Evolutionary conservation across 2,888 invertebrate species (phyloP), one percentile per base, ranked within the genome.

Genomic region (Leucozona laternaria): DNA sequence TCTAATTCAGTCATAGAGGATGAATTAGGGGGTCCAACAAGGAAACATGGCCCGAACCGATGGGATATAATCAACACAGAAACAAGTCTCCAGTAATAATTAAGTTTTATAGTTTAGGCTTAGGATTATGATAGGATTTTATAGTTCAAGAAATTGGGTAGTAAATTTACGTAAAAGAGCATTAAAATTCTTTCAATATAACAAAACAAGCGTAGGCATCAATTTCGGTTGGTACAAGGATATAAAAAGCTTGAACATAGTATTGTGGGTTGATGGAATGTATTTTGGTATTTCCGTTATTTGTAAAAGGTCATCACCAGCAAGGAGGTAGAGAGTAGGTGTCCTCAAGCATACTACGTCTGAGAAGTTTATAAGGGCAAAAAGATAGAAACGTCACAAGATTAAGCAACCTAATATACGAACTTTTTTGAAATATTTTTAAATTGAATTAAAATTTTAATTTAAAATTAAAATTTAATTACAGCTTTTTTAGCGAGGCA

Each of bases 161-260:
- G 3, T 40, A 22, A 60, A 60, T 22, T 60, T 40, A 40, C 40
- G 37, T 60, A 40, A 40, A 40, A 60, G 40, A 40, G 8, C 22
- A 57, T 57, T 17, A 31, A 53, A 25, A 25, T 25, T 22, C 2
- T 25, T 17, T 34, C 17, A 11, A 31, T 4, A 28, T n/a, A n/a
- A n/a, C n/a, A 7, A 50, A 22, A 50, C 50, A 5, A 50, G 22
- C 2, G n/a, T n/a, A 25, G 53, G 15, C 15, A 28, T 25, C 6
- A 50, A 7, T 28, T 53, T 7, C 15, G n/a, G 53, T 53, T 28
- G n/a, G 53, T 53, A n/a, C 53, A 53, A 28, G 53, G 53, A 53
- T 15, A n/a, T 50, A 13, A 13, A 50, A 22, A 25, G 0, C 37
- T 4, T 28, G 4, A 25, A n/a, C n/a, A n/a, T n/a, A 2, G 4